phyloP scores from a whole-genome alignment of 2,888 invertebrate genomes.

The Apodemia hepburni region DNA sequence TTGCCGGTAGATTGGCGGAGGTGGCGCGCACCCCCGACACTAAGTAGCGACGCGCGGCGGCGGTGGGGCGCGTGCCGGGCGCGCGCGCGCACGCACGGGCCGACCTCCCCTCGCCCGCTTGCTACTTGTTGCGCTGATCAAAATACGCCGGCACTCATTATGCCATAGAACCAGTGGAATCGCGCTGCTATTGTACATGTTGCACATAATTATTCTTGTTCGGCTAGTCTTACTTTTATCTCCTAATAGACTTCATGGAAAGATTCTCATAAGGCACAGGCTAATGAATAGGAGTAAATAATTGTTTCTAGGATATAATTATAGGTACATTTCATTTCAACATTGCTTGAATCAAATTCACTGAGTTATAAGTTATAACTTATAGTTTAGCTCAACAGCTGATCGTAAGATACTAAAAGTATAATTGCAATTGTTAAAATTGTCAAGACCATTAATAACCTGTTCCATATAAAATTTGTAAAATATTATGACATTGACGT shows the following conservation, averaged over 20 bases:
- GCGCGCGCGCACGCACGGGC: constrained; percentile 65
- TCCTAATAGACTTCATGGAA: background rate
- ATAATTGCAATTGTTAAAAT: too few species aligned
- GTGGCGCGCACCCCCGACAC: constrained; percentile 82
- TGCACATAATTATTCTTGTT: constrained; percentile 77
- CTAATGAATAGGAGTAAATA: background rate
- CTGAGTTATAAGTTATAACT: too few species aligned
- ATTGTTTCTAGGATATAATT: background rate
- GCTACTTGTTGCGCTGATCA: constrained; percentile 72
- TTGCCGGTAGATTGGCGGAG: constrained; percentile 78
- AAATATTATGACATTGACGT: too few species aligned
- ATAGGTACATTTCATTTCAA: background rate
- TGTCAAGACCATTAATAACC: too few species aligned
- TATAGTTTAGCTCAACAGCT: too few species aligned
- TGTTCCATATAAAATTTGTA: too few species aligned
- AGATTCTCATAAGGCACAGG: constrained; percentile 41
- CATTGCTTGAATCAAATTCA: too few species aligned
- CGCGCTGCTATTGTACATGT: constrained; percentile 77
- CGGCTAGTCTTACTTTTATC: constrained; percentile 46
- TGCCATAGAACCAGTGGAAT: constrained; percentile 70
- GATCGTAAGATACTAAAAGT: too few species aligned
- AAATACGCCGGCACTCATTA: constrained; percentile 76
- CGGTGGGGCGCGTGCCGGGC: constrained; percentile 70
- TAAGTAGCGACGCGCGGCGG: constrained; percentile 67
- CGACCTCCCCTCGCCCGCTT: constrained; percentile 46